Base-by-base conservation (phyloP, 2,113 vertebrate species). In the Phalacrocorax brasilianus region DNA sequence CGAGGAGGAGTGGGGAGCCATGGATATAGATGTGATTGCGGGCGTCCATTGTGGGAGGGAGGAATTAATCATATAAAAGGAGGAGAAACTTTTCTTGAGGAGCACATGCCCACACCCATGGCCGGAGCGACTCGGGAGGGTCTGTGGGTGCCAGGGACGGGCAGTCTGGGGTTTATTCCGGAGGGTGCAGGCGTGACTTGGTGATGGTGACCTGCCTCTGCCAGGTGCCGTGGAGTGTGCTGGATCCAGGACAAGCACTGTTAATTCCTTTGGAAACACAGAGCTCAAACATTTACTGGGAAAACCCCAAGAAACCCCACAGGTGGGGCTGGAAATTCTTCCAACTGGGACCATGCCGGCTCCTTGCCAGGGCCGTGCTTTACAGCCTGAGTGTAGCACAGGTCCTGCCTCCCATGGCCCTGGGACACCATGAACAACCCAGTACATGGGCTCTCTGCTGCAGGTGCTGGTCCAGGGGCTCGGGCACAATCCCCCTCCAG, bases 1-100 rank as follows among this genome's bases (percentile, higher is more conserved):
- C 42, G 84, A 95, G 91, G 93, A 96, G 93, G 93, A 95, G 96
- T 86, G 94, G 93, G 94, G 94, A 97, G 93, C 93, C 84, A 17
- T 3, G 38, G 80, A 94, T 97, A 92, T 58, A 97, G 95, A 30
- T 88, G 88, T 8, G 14, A 70, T 28, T 86, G 96, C 71, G 2
- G 96, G 96, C 59, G 78, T 47, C 91, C 32, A 1, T 15, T 91
- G 95, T 96, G 96, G 95, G 95, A 97, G 85, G 91, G 67, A 96
- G 91, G 96, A 88, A 96, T 97, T 96, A 94, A 97, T 96, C 94
- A 97, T 86, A 53, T 38, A 27, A 47, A 76, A 2, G 11, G 71
- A 79, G 85, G 82, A 94, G 94, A 94, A 95, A 88, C 40, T 91
- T 94, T 65, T 28, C 82, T 67, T 0, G 14, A 5, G 92, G 56